Evolutionary conservation across 2,113 vertebrate species (phyloP), one percentile per base, ranked within the genome.

Genomic region (Cromileptes altivelis): DNA sequence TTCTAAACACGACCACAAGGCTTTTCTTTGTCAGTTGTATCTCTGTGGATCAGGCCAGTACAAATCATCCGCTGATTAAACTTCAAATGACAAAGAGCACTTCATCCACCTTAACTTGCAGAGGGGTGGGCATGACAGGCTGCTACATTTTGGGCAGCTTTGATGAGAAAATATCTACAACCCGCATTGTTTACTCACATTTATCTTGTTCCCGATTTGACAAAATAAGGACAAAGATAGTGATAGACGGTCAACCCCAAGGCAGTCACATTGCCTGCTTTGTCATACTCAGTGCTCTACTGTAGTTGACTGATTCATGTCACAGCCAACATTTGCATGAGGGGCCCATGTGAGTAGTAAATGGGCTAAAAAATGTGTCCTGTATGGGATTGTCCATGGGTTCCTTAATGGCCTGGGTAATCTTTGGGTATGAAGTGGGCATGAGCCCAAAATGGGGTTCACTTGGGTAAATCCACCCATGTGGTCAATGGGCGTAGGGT

Each of bases 51-150:
- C 23, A 58, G 68, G 58, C 19, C 40, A 45, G 37, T 11, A 21
- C 30, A 65, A 78, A 75, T 75, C 23, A 68, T 67, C 52, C 60
- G 50, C 30, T 6, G 1, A 75, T 58, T 69, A 42, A 4, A 50
- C n/a, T 75, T 81, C 18, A 60, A 42, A 64, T 63, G 55, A 10
- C 56, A n/a, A 57, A 61, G 23, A 69, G 45, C 64, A 33, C 42
- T 67, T 74, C 60, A 56, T 80, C 52, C 40, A 64, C 23, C 10
- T 58, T 21, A 50, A 63, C n/a, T 52, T 57, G 14, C 45, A 62
- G 23, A 57, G 18, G n/a, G 52, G 19, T 27, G 70, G 49, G 17
- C 30, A 15, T 70, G 53, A 60, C n/a, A 55, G 58, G 17, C 30
- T 49, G 7, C 27, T 70, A n/a, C 65, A 74, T 60, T n/a, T 5